These are phyloP conservation scores for Oscheius sp. DNA, from an alignment of 2,888 invertebrate species.

Conservation along the genomic window DNA sequence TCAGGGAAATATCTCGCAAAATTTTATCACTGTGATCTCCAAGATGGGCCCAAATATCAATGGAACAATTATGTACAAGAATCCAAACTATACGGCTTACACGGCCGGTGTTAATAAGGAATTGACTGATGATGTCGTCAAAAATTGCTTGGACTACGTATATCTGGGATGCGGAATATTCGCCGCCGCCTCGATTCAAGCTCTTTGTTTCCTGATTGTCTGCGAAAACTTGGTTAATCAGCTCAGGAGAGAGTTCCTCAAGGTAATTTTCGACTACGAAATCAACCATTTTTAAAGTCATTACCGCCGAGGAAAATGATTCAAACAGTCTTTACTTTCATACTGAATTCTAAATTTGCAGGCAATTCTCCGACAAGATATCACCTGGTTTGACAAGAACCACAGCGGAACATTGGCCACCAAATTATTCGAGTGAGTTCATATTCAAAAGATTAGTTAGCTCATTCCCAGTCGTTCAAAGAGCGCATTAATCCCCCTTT, in stretches of 20 bases:
- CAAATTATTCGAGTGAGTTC: conserved; percentile 74
- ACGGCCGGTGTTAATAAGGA: too few relatives aligned
- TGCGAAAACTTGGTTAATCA: conserved; percentile 73
- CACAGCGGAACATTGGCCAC: conserved; percentile 73
- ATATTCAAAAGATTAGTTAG: too few relatives aligned
- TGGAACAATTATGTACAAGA: not conserved
- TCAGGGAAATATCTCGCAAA: conserved; percentile 55
- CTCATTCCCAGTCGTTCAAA: not conserved
- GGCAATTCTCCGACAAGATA: conserved; percentile 72
- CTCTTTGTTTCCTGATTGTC: conserved; percentile 71
- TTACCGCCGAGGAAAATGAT: too few relatives aligned
- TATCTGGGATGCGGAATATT: conserved; percentile 55
- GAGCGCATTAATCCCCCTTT: not conserved
- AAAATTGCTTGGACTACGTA: conserved; percentile 54
- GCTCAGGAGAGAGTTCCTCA: conserved; percentile 72
- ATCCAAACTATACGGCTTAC: too few relatives aligned
- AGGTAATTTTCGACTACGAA: conserved; percentile 71
- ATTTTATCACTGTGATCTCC: conserved; percentile 38
- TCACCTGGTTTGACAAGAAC: conserved; percentile 73
- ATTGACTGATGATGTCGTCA: conserved; percentile 46
- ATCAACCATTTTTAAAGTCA: conserved; percentile 73
- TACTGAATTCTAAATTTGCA: too few relatives aligned
- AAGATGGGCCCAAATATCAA: not conserved
- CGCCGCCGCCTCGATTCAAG: conserved; percentile 63
- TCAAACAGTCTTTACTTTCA: too few relatives aligned